These are phyloP conservation scores for Tupaia tana DNA, from an alignment of 2,113 vertebrate species.

Conservation along the genomic window DNA sequence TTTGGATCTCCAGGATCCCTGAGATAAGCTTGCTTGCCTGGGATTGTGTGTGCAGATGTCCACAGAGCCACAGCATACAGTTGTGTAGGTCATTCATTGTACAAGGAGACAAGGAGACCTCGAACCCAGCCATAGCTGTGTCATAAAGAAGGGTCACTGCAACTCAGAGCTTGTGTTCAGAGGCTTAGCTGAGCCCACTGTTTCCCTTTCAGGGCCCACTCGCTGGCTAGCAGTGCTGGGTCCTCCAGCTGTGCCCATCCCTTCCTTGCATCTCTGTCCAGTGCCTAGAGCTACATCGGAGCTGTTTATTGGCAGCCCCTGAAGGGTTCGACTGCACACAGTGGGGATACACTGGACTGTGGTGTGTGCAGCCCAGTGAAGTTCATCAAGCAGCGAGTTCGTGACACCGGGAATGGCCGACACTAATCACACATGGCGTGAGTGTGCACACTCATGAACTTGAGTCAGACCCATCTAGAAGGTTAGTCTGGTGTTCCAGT, in stretches of 20 bases:
- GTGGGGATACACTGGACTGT: not conserved
- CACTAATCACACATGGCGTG: not conserved
- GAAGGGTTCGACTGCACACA: not conserved
- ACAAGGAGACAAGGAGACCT: not conserved
- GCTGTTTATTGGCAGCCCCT: not conserved
- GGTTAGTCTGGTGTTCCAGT: not conserved
- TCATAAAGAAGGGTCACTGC: not conserved
- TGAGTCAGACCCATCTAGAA: not conserved
- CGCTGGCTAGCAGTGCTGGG: not conserved
- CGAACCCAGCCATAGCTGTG: not conserved
- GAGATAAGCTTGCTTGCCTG: not conserved
- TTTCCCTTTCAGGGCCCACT: not conserved
- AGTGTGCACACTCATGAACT: not conserved
- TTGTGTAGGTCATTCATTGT: not conserved
- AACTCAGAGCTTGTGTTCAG: not conserved
- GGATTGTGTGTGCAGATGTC: rapidly evolving
- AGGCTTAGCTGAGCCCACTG: not conserved
- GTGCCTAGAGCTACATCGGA: not conserved
- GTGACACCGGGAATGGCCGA: not conserved
- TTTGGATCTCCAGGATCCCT: not conserved
- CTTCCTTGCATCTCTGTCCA: not conserved
- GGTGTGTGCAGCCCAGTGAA: not conserved
- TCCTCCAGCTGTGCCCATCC: not conserved
- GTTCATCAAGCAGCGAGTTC: not conserved
- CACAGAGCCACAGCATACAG: not conserved